Conservation (phyloP, 2,797 vertebrate genomes). For the Ciconia nigra region DNA sequence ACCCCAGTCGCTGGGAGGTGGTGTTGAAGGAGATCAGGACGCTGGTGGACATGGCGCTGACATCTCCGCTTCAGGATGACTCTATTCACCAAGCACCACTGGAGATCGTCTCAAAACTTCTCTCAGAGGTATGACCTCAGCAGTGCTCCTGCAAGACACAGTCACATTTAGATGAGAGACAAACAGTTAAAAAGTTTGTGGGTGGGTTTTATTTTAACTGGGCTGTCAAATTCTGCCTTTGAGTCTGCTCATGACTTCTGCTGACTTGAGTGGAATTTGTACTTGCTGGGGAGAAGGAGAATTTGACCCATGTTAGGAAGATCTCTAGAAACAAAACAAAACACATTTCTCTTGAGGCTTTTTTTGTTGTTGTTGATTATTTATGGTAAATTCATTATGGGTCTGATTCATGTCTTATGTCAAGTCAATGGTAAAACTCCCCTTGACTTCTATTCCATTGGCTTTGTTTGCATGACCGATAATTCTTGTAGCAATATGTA, state of each 20-base stretch:
- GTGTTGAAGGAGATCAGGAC: conserved; percentile 97
- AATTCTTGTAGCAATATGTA: not conserved
- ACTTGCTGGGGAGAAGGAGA: not conserved
- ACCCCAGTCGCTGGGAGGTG: conserved; percentile 97
- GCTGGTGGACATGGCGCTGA: conserved; percentile 97
- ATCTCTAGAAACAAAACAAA: not conserved
- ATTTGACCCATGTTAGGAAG: not conserved
- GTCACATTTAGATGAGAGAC: accelerated
- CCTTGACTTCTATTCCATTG: not conserved
- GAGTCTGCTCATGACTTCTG: not conserved
- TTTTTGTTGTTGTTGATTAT: not conserved
- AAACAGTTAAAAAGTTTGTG: not conserved
- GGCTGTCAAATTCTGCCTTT: not conserved
- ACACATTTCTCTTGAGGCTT: not conserved
- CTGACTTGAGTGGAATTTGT: conserved; percentile 27
- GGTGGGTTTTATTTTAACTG: conserved; percentile 16
- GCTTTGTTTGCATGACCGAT: not conserved
- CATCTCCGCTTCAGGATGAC: conserved; percentile 94
- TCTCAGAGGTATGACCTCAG: conserved; percentile 87
- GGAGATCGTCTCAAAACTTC: conserved; percentile 96
- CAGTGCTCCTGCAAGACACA: not conserved
- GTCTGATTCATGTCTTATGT: not conserved
- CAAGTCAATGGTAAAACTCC: not conserved
- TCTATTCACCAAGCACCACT: conserved; percentile 97
- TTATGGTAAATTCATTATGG: not conserved